Evolutionary conservation across 37 sponge, comb jelly and placozoan species (phyloP).

Genomic region (Diacarnus erythraeanus): DNA sequence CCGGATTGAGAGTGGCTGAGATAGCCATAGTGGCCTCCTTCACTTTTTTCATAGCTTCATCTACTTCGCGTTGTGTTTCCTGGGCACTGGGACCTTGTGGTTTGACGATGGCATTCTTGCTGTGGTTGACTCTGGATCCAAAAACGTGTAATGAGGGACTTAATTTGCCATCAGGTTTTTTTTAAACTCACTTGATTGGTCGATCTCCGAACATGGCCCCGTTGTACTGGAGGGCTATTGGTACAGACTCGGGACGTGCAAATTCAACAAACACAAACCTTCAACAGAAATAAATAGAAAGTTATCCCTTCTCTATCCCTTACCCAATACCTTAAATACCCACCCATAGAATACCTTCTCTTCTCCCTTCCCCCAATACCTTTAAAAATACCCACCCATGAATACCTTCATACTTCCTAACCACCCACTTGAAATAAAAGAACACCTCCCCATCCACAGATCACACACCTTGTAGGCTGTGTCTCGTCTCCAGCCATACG

Average conservation of each 20-base stretch:
- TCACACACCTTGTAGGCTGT: slow-evolving; percentile 86
- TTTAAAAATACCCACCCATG: no score
- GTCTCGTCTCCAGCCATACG: slow-evolving; percentile 97
- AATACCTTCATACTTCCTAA: no score
- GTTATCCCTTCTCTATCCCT: no score
- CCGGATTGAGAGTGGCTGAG: slow-evolving; percentile 23
- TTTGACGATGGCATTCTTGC: slow-evolving; percentile 94
- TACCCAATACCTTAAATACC: no score
- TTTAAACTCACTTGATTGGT: slow-evolving; percentile 77
- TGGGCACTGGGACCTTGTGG: slow-evolving; percentile 79
- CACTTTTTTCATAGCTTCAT: slow-evolving; percentile 86
- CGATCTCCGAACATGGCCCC: slow-evolving; percentile 92
- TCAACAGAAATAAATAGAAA: no score
- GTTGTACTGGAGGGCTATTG: slow-evolving; percentile 84
- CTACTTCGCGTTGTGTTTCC: slow-evolving; percentile 69
- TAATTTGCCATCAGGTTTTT: background rate
- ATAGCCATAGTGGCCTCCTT: slow-evolving; percentile 68
- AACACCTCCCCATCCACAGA: no score
- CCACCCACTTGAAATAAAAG: no score
- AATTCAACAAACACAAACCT: slow-evolving; percentile 99
- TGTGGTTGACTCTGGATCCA: slow-evolving; percentile 78
- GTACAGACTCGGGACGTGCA: slow-evolving; percentile 77
- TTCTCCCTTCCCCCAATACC: no score
- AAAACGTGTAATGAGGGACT: background rate
- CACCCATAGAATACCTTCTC: no score